Evolutionary conservation across 2,113 vertebrate species (phyloP).

Genomic region (Sander vitreus): DNA sequence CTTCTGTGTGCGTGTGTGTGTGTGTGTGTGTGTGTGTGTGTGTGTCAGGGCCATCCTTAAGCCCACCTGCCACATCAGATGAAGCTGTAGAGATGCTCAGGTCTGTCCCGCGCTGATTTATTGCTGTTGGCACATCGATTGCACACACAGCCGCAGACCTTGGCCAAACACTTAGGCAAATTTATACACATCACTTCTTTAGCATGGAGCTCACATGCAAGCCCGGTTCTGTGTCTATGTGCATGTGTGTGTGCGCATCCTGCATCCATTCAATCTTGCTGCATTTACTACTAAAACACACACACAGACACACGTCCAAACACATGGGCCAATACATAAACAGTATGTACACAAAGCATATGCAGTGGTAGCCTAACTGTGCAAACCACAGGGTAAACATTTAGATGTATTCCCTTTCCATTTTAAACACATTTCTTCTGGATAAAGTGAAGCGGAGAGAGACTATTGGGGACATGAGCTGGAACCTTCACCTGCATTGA

Average conservation of each 20-base stretch:
- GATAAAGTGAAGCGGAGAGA: constrained; percentile 19
- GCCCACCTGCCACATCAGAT: constrained; percentile 64
- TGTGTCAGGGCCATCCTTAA: constrained; percentile 43
- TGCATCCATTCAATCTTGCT: constrained; percentile 47
- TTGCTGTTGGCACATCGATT: constrained; percentile 73
- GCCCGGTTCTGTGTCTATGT: constrained; percentile 38
- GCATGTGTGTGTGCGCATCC: constrained; percentile 8
- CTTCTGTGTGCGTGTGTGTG: background rate
- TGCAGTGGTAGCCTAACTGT: constrained; percentile 12
- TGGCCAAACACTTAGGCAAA: constrained; percentile 75
- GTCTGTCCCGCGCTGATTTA: constrained; percentile 69
- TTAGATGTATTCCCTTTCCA: constrained; percentile 35
- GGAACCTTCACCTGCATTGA: constrained; percentile 33
- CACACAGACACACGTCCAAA: constrained; percentile 31
- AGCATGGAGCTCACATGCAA: constrained; percentile 73
- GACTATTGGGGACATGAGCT: constrained; percentile 7
- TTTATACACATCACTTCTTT: constrained; percentile 72
- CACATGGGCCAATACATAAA: constrained; percentile 30
- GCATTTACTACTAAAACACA: constrained; percentile 52
- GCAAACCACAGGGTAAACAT: constrained; percentile 46
- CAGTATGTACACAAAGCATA: constrained; percentile 42
- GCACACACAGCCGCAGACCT: constrained; percentile 68
- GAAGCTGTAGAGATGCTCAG: constrained; percentile 56
- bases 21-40: background rate
- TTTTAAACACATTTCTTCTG: constrained; percentile 24